These are phyloP conservation scores for Athalia circularis DNA, from an alignment of 2,888 invertebrate genomes.

Conservation along the genomic window DNA sequence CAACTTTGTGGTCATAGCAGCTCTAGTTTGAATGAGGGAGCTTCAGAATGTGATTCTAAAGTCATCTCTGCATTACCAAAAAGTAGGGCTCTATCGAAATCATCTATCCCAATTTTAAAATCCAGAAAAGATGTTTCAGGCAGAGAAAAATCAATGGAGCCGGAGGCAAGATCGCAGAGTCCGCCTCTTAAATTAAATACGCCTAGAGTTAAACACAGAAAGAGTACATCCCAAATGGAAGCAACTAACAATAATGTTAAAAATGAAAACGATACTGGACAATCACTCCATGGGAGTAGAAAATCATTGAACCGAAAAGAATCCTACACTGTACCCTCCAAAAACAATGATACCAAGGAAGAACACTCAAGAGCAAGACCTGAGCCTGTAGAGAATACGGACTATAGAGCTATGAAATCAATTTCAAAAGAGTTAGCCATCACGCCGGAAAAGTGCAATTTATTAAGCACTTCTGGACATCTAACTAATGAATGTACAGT, in stretches of 20 bases:
- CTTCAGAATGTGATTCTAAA: neutral
- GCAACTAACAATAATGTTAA: neutral
- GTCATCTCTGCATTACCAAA: neutral
- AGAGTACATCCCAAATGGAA: neutral
- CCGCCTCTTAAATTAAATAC: conserved; percentile 54
- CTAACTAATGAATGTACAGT: conserved; percentile 54
- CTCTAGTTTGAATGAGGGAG: neutral
- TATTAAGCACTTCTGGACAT: neutral
- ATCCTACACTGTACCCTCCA: neutral
- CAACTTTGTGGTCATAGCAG: neutral
- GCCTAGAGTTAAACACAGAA: neutral
- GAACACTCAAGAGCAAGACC: neutral
- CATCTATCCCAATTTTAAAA: conserved; percentile 64
- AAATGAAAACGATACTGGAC: neutral
- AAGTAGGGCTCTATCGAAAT: conserved; percentile 50
- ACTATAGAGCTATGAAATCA: neutral
- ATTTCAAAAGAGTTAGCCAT: neutral
- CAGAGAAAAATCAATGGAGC: conserved; percentile 47
- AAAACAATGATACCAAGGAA: neutral
- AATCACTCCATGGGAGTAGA: neutral
- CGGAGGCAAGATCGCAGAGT: conserved; percentile 55
- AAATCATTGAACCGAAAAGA: conserved; percentile 1
- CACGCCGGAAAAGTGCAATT: neutral
- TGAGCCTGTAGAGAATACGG: neutral
- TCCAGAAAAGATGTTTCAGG: conserved; percentile 55